Conservation (phyloP, 2,888 invertebrate genomes). For the Chymomyza procnemis region DNA sequence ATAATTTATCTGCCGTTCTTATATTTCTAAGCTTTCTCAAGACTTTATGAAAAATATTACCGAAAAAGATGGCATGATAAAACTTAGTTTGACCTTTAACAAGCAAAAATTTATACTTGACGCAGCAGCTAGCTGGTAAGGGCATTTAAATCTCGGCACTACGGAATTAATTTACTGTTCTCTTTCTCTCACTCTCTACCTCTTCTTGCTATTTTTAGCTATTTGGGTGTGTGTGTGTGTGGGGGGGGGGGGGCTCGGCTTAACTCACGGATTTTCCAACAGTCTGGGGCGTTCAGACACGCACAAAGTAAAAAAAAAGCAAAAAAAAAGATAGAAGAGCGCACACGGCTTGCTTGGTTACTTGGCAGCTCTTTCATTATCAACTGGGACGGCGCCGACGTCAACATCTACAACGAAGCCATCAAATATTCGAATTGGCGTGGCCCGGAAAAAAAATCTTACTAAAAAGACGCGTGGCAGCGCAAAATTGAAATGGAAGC, state of each 20-base stretch:
- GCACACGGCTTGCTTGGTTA: not conserved
- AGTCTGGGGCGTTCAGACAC: not conserved
- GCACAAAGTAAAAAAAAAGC: not conserved
- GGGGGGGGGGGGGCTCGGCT: not conserved
- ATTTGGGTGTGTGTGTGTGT: not conserved
- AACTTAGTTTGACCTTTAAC: no score
- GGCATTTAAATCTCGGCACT: no score
- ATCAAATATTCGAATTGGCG: not conserved
- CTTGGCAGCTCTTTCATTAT: not conserved
- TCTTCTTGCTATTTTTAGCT: no score
- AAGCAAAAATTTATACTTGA: no score
- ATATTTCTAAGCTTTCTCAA: no score
- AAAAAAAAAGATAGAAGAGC: not conserved
- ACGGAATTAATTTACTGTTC: no score
- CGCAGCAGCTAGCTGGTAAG: no score
- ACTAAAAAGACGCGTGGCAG: not conserved
- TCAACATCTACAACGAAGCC: not conserved
- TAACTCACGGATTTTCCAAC: not conserved
- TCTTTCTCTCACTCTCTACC: no score
- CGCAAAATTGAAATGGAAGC: constrained; percentile 19
- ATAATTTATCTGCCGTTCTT: no score
- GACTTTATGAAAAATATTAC: no score
- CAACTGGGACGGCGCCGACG: not conserved
- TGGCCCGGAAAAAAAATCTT: not conserved
- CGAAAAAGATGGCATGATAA: no score